phyloP scores from a whole-genome alignment of 2,113 vertebrate genomes.

The Mesoclemmys tuberculata region DNA sequence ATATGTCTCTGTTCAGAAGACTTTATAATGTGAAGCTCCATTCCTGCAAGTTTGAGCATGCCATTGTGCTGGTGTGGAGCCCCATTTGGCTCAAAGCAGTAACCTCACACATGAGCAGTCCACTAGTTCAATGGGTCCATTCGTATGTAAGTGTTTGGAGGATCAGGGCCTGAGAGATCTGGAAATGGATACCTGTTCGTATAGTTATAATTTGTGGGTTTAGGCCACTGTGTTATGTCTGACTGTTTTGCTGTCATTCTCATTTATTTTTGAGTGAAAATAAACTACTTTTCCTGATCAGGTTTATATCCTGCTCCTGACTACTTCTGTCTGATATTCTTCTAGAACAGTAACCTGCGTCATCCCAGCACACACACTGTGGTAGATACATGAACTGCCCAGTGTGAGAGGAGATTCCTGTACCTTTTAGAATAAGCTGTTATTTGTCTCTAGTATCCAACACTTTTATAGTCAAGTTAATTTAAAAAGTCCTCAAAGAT shows the following conservation, averaged over 20 bases:
- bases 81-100: neutral
- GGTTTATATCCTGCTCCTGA: slow-evolving; percentile 31
- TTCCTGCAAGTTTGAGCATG: slow-evolving; percentile 13
- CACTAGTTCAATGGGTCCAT: neutral
- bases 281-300: slow-evolving; percentile 11
- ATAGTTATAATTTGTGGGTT: neutral
- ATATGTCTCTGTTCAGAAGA: neutral
- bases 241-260: neutral
- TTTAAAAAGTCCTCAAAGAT: neutral
- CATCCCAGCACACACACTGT: neutral
- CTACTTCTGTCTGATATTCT: slow-evolving; percentile 2
- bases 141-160: neutral
- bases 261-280: slow-evolving; percentile 11
- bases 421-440: neutral
- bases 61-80: neutral
- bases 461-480: neutral
- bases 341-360: neutral
- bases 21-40: neutral
- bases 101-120: neutral
- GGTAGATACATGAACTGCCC: neutral
- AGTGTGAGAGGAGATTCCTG: neutral
- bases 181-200: neutral
- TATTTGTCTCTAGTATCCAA: neutral
- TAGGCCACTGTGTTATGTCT: neutral
- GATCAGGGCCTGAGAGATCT: neutral